Evolutionary conservation across 1,140 invertebrate genomes (phyloP), one percentile per base, ranked within the genome.

Genomic region (Cataglyphis hispanica): DNA sequence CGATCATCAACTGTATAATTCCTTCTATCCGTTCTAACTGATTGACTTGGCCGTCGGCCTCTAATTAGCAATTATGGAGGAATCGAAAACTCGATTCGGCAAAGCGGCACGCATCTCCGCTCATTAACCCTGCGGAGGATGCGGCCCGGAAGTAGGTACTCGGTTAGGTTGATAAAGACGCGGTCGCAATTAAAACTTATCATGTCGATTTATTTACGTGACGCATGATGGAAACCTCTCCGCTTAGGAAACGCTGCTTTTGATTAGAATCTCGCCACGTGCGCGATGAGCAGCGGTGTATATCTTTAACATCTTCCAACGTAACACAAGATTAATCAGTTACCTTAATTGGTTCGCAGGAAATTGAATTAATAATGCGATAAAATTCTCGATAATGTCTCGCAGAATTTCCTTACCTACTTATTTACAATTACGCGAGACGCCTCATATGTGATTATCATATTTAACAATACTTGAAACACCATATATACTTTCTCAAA

Each of bases 21-120:
- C 78, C 78, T 58, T 40, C 50, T 74, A 83, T 83, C 78, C 78
- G 53, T 83, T 83, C 78, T 74, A 83, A 53, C 78, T 83, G 78
- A 83, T 83, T 83, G 78, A 83, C 78, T 83, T 60, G 78, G 27
- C 67, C 53, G 78, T 60, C 53, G 67, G 78, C 34, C 37, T 83
- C 78, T 83, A 83, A 83, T 83, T 83, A 83, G 53, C 66, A 83
- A 83, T 83, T 83, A 83, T 60, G 67, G 67, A 83, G 78, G 74
- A 83, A 83, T 83, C 67, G 78, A 83, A 83, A 83, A 83, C 27
- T 19, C 50, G 64, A 81, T 81, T 81, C 46, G 77, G 22, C 34
- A 34, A 50, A 40, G 34, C 27, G n/a, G 43, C 77, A 40, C 37
- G 27, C 43, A 34, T 27, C 61, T 53, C n/a, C 63, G 76, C 76